phyloP scores from a whole-genome alignment of 2,113 vertebrate genomes.

The Rhipidura dahli region DNA sequence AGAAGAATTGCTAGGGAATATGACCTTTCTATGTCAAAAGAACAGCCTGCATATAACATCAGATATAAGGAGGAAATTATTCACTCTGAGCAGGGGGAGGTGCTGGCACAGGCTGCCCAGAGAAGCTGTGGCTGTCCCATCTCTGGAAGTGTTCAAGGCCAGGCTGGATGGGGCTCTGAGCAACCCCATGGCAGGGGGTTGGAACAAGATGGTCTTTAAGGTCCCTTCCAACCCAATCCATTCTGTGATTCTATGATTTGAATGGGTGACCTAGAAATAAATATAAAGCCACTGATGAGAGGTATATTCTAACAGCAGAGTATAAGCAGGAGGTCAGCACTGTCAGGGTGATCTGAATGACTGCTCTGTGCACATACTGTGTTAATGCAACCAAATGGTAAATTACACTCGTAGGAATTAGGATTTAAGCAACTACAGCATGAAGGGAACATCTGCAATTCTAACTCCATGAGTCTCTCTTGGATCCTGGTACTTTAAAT shows the following conservation, averaged over 20 bases:
- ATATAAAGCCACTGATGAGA: neutral
- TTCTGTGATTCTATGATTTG: neutral
- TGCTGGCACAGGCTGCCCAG: neutral
- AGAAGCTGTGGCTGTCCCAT: neutral
- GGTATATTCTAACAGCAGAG: neutral
- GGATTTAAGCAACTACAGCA: neutral
- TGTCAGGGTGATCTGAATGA: neutral
- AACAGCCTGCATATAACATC: neutral
- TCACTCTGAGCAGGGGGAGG: neutral
- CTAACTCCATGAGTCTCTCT: neutral
- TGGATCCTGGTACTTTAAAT: neutral
- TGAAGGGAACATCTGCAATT: neutral
- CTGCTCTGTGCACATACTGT: neutral
- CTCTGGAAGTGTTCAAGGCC: neutral
- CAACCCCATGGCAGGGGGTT: neutral
- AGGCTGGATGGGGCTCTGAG: neutral
- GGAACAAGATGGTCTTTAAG: neutral
- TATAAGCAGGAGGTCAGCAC: neutral
- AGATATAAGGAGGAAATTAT: neutral
- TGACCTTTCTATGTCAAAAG: neutral
- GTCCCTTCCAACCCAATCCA: neutral
- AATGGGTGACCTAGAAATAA: neutral
- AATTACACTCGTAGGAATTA: neutral
- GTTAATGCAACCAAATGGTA: neutral
- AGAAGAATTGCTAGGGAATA: neutral